Evolutionary conservation across 37 sponge, comb jelly and placozoan genomes (phyloP).

Genomic region (Oopsacas minuta): DNA sequence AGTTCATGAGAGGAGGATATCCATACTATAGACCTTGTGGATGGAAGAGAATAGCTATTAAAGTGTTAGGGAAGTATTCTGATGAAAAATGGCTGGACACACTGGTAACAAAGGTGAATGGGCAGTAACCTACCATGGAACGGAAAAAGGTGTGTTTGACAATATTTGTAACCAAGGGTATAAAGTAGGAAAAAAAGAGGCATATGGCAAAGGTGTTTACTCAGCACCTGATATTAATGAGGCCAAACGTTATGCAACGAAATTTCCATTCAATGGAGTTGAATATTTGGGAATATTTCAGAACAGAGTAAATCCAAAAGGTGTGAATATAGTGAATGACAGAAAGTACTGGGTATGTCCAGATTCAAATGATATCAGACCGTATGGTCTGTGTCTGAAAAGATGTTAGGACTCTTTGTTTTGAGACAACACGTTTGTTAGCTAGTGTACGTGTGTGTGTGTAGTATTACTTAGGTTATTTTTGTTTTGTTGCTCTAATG

Average conservation of each 20-base stretch:
- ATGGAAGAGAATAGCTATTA: conserved; percentile 16
- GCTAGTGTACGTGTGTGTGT: no score
- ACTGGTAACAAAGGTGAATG: conserved; percentile 23
- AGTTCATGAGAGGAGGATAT: conserved; percentile 10
- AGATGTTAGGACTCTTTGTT: no score
- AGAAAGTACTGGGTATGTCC: background rate
- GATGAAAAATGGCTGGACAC: conserved; percentile 6
- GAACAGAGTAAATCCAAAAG: conserved; percentile 25
- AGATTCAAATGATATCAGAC: background rate
- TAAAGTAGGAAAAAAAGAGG: background rate
- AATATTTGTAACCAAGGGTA: conserved; percentile 27
- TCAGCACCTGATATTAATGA: conserved; percentile 26
- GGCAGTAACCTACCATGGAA: conserved; percentile 38
- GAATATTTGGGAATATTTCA: conserved; percentile 25
- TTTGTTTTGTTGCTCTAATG: no score
- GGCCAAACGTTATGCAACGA: conserved; percentile 14
- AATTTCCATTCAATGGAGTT: conserved; percentile 15
- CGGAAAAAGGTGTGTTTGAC: background rate
- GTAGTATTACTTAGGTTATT: no score
- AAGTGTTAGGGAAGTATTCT: conserved; percentile 6
- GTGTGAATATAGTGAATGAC: conserved; percentile 5
- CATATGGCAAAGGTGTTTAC: conserved; percentile 30
- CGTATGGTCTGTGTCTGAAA: background rate
- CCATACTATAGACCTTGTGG: conserved; percentile 24
- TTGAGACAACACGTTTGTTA: no score